Base-by-base conservation (phyloP, 2,797 vertebrate species). In the Danio choprae region DNA sequence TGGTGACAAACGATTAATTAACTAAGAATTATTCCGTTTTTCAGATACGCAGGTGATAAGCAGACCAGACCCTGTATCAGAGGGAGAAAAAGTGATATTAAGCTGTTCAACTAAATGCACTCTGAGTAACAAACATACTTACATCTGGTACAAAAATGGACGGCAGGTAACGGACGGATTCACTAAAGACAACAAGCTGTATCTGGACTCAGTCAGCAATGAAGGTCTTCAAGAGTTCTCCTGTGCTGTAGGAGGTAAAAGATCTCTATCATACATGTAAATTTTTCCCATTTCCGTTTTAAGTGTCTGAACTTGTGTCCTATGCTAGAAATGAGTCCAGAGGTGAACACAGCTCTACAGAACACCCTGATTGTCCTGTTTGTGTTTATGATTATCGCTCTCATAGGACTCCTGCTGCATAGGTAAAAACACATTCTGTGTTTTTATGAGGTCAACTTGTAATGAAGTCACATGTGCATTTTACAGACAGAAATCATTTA, bases 51-150 rank as follows among this genome's bases (percentile, higher is more conserved):
- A 46, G 53, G 75, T 85, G 53, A 76, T 6, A 53, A 38, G 51
- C 0, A 55, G 9, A 0, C 10, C 15, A 18, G 0, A 2, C 1
- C 5, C 7, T 10, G 7, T 0, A 11, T 48, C 16, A 8, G 11
- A 41, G 3, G 0, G 1, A 79, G 3, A 29, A 29, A 40, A 64
- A 20, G 55, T 55, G 3, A 40, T 2, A 18, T 73, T 85, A 22
- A 67, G 1, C 65, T 85, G 84, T 51, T 10, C 1, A 12, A 81
- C 84, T 3, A 72, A 76, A 62, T 85, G 84, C 43, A 40, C 7
- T 38, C 60, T 81, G 65, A 71, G 20, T 3, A 1, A n/a, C 1
- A 7, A 12, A 5, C 0, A 0, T 1, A 11, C 3, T 4, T 83
- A n/a, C 60, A 11, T 15, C 65, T 85, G 84, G 79, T 77, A 51